These are phyloP conservation scores for Montipora capricornis DNA, from an alignment of 64 coral and sea anemone species.

Conservation along the genomic window DNA sequence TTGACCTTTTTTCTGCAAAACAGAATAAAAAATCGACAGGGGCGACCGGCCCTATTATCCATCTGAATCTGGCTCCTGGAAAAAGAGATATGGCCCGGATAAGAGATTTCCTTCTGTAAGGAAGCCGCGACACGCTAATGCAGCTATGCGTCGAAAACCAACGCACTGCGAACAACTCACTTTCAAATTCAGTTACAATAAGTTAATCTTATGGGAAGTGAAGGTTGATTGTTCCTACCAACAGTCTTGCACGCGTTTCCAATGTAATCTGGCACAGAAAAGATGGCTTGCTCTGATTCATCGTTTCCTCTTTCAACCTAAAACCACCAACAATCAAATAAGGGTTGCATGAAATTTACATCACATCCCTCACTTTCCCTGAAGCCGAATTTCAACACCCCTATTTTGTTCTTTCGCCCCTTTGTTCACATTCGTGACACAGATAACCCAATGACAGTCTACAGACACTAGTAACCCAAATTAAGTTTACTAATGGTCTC, in stretches of 20 bases:
- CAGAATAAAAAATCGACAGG: too few relatives aligned
- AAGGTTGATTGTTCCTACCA: slow-evolving; percentile 54
- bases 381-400: not conserved
- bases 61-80: too few relatives aligned
- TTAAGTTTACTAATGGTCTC: not conserved
- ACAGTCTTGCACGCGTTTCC: slow-evolving; percentile 92
- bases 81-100: too few relatives aligned
- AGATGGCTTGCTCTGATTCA: slow-evolving; percentile 68
- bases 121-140: too few relatives aligned
- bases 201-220: not conserved
- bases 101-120: too few relatives aligned
- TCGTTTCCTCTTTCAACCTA: slow-evolving; percentile 78
- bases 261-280: slow-evolving; percentile 92
- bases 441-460: not conserved
- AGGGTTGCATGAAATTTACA: not conserved
- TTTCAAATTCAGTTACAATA: not conserved
- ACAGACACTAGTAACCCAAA: not conserved
- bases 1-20: too few relatives aligned
- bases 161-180: too few relatives aligned
- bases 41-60: too few relatives aligned
- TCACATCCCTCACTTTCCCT: not conserved
- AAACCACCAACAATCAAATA: not conserved
- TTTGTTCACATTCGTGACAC: not conserved
- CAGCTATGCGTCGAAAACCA: too few relatives aligned
- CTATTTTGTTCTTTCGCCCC: not conserved